Conservation (phyloP, 2,888 invertebrate species). For the Xestia sexstrigata region DNA sequence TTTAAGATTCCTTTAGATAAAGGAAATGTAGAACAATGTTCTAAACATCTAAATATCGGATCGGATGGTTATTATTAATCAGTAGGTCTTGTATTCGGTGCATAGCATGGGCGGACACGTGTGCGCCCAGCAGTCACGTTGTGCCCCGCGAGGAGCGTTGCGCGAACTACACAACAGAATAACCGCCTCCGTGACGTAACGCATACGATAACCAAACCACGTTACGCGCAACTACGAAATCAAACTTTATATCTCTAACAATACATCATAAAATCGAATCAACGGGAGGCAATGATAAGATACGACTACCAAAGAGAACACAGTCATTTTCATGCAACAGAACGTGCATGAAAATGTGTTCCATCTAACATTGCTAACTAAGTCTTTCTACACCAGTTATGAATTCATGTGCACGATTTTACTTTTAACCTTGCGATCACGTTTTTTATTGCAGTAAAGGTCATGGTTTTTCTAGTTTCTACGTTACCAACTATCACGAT, state of each 20-base stretch:
- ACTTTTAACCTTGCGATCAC: constrained; percentile 33
- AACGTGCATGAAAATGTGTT: constrained; percentile 37
- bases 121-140: constrained; percentile 64
- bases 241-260: constrained; percentile 31
- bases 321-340: too few species aligned
- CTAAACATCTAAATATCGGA: constrained; percentile 19
- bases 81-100: constrained; percentile 18
- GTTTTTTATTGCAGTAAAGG: constrained; percentile 30
- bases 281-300: constrained; percentile 22
- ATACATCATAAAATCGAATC: constrained; percentile 33
- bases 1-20: constrained; percentile 20
- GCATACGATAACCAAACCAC: constrained; percentile 47
- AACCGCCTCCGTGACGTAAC: constrained; percentile 57
- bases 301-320: constrained; percentile 18
- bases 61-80: constrained; percentile 40
- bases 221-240: constrained; percentile 17
- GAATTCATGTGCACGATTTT: constrained; percentile 25
- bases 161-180: constrained; percentile 56
- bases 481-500: neutral
- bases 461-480: constrained; percentile 18
- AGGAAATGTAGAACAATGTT: constrained; percentile 26
- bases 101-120: constrained; percentile 57
- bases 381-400: constrained; percentile 36
- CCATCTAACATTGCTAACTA: constrained; percentile 12
- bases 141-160: constrained; percentile 53